Base-by-base conservation (phyloP, 2,888 invertebrate genomes). In the Orthosia gothica region DNA sequence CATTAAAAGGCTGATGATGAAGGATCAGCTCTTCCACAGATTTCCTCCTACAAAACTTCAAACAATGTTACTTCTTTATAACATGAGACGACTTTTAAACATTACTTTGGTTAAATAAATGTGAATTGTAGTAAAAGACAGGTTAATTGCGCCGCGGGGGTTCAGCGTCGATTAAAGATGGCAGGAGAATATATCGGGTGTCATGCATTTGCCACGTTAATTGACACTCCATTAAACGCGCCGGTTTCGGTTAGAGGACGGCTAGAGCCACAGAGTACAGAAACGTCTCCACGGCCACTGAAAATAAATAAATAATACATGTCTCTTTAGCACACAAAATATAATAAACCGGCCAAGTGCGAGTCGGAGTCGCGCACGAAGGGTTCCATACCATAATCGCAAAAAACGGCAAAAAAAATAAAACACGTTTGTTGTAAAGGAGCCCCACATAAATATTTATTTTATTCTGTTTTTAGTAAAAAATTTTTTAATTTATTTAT, bases 151-250 rank as follows among this genome's bases (percentile, higher is more conserved):
- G 64, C 45, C 71, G 20, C 52, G 20, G 69, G 23, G 81, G 47
- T 65, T 62, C 40, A 64, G 61, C 62, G 54, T 76, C 76, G 76
- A 76, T 76, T 62, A 75, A 68, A 65, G 74, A 63, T 55, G 61
- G 62, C 52, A 26, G 18, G 32, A 32, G 57, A 80, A 72, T 80
- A 83, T 84, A 83, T 83, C 69, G 67, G 57, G 76, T 80, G 72
- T 76, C 82, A 70, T 82, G 66, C 81, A 76, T 81, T 82, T 80
- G 61, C 74, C 67, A 62, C 70, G 68, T 79, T 80, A 74, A 81
- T 85, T 86, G 83, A 70, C 74, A 76, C 81, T 83, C 73, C 77
- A 83, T 86, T 76, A 75, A 71, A 83, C 72, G 58, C 52, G 66
- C 59, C 58, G 47, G 61, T 16, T 70, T 70, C 61, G 23, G 52